Evolutionary conservation across 2,113 vertebrate genomes (phyloP).

Genomic region (Penelope pileata): DNA sequence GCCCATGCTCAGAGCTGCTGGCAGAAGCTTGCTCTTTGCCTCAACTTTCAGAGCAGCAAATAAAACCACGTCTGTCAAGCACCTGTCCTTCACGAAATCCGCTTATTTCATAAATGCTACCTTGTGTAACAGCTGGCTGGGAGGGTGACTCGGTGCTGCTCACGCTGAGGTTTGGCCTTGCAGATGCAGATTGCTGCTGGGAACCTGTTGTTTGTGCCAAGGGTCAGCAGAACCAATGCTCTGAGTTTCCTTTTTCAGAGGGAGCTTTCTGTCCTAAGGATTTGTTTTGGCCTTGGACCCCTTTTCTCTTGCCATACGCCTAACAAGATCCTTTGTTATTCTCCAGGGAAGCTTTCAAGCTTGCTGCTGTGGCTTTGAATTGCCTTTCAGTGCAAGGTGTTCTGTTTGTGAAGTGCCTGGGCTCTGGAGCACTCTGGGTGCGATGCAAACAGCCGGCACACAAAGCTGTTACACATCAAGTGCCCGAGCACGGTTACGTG

Average conservation of each 20-base stretch:
- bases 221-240: not conserved
- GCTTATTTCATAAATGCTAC: not conserved
- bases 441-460: not conserved
- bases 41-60: not conserved
- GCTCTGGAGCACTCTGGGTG: not conserved
- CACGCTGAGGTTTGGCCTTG: not conserved
- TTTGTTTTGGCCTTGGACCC: not conserved
- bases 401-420: not conserved
- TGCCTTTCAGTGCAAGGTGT: not conserved
- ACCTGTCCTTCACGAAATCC: not conserved
- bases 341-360: not conserved
- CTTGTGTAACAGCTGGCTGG: fast-evolving
- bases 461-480: not conserved
- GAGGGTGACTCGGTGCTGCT: not conserved
- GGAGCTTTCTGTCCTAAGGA: not conserved
- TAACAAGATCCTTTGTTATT: not conserved
- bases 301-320: not conserved
- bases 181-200: not conserved
- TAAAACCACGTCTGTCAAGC: not conserved
- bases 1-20: not conserved
- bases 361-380: not conserved
- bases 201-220: not conserved
- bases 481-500: not conserved
- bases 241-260: not conserved
- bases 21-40: not conserved